Conservation (phyloP, 2,888 invertebrate genomes). For the Campaea margaritaria region DNA sequence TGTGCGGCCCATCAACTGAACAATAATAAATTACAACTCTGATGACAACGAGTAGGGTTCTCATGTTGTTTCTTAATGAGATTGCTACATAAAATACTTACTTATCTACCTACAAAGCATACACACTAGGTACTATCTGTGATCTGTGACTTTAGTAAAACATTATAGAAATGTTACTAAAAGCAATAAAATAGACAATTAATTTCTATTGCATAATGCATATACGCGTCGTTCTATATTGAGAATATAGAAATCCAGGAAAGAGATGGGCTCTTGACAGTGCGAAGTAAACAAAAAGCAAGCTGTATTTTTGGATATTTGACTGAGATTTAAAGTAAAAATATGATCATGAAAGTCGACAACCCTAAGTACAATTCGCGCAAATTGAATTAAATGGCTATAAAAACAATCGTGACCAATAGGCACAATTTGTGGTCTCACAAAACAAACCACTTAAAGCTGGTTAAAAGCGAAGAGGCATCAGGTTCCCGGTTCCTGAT, state of each 20-base stretch:
- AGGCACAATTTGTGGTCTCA: constrained; percentile 2
- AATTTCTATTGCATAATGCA: too few species aligned
- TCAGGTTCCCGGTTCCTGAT: too few species aligned
- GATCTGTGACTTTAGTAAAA: too few species aligned
- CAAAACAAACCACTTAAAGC: constrained; percentile 4
- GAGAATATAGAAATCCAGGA: too few species aligned
- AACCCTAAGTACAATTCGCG: neutral
- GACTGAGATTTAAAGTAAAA: too few species aligned
- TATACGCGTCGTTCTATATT: too few species aligned
- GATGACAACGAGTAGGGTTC: constrained; percentile 17
- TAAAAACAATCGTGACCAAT: neutral
- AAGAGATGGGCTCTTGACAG: too few species aligned
- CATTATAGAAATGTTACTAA: too few species aligned
- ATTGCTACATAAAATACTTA: neutral
- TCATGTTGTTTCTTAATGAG: constrained; percentile 1
- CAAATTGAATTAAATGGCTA: constrained; percentile 5
- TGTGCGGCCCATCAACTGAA: constrained; percentile 33
- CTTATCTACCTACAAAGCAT: neutral
- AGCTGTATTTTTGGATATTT: too few species aligned
- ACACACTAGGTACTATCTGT: too few species aligned
- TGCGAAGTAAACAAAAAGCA: too few species aligned
- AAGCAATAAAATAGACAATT: too few species aligned
- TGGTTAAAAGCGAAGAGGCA: neutral
- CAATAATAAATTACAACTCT: constrained; percentile 29
- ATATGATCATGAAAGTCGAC: neutral